phyloP scores from a whole-genome alignment of 2,888 invertebrate genomes.

The Callosobruchus maculatus region DNA sequence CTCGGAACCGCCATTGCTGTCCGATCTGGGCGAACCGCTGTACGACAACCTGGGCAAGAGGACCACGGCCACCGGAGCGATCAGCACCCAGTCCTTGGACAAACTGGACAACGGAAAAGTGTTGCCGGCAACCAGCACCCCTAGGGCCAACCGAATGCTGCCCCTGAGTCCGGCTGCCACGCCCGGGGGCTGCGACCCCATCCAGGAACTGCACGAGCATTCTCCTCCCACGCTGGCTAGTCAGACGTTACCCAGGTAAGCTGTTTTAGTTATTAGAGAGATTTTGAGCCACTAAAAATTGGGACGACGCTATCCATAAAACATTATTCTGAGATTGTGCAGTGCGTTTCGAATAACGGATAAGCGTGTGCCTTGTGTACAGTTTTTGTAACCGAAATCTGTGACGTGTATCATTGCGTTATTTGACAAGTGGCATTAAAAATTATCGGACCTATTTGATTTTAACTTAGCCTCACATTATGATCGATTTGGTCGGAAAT shows the following conservation, averaged over 20 bases:
- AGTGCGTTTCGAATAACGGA: too few relatives aligned
- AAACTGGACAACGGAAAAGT: slow-evolving; percentile 57
- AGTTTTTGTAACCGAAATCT: too few relatives aligned
- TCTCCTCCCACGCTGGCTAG: slow-evolving; percentile 47
- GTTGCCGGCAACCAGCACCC: slow-evolving; percentile 36
- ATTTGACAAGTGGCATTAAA: too few relatives aligned
- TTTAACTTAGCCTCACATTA: too few relatives aligned
- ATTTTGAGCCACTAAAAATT: too few relatives aligned
- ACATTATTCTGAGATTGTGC: too few relatives aligned
- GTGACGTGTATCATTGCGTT: too few relatives aligned
- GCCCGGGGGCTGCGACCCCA: slow-evolving; percentile 50
- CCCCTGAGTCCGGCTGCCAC: slow-evolving; percentile 36
- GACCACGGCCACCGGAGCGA: slow-evolving; percentile 75
- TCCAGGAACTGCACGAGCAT: slow-evolving; percentile 49
- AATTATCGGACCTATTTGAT: too few relatives aligned
- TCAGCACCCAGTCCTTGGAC: slow-evolving; percentile 70
- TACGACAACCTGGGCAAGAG: slow-evolving; percentile 83
- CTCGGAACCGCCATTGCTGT: slow-evolving; percentile 47
- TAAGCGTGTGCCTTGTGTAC: too few relatives aligned
- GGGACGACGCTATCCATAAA: too few relatives aligned
- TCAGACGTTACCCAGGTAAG: slow-evolving; percentile 44
- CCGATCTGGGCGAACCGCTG: slow-evolving; percentile 60
- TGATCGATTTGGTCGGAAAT: too few relatives aligned
- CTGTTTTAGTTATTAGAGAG: not conserved
- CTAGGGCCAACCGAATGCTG: slow-evolving; percentile 47